These are phyloP conservation scores for Bombus soroeensis DNA, from an alignment of 1,140 invertebrate species.

Conservation along the genomic window DNA sequence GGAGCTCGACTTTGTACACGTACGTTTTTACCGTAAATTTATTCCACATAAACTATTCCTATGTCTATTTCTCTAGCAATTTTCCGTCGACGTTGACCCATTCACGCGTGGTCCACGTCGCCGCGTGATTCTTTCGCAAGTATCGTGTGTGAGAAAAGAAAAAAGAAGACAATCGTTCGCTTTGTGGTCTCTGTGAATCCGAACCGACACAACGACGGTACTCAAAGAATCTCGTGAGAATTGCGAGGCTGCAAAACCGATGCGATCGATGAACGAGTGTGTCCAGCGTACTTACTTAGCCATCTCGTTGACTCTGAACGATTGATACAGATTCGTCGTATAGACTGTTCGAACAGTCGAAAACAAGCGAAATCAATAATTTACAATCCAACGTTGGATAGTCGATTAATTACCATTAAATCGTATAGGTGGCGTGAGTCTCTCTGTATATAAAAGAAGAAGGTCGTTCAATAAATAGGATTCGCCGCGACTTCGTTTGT, in stretches of 20 bases:
- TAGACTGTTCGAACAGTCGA: neutral
- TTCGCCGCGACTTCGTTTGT: constrained; percentile 53
- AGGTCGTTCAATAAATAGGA: constrained; percentile 23
- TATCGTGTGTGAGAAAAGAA: neutral
- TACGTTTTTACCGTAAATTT: constrained; percentile 58
- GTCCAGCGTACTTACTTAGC: neutral
- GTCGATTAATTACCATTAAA: constrained; percentile 30
- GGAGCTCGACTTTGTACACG: constrained; percentile 45
- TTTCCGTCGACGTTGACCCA: neutral
- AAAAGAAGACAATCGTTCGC: neutral
- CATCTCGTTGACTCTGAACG: neutral
- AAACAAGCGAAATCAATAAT: neutral
- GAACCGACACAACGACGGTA: neutral
- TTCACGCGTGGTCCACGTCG: neutral
- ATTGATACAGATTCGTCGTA: neutral
- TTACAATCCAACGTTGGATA: neutral
- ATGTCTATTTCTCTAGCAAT: constrained; percentile 12
- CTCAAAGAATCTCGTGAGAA: neutral
- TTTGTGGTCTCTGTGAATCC: neutral
- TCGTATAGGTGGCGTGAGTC: constrained; percentile 31
- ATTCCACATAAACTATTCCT: constrained; percentile 30
- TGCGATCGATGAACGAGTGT: constrained; percentile 9
- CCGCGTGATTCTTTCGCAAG: neutral
- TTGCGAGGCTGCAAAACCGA: neutral
- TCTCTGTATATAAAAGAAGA: constrained; percentile 53